Evolutionary conservation across 2,888 invertebrate genomes (phyloP).

Genomic region (Entomobrya multifasciata): DNA sequence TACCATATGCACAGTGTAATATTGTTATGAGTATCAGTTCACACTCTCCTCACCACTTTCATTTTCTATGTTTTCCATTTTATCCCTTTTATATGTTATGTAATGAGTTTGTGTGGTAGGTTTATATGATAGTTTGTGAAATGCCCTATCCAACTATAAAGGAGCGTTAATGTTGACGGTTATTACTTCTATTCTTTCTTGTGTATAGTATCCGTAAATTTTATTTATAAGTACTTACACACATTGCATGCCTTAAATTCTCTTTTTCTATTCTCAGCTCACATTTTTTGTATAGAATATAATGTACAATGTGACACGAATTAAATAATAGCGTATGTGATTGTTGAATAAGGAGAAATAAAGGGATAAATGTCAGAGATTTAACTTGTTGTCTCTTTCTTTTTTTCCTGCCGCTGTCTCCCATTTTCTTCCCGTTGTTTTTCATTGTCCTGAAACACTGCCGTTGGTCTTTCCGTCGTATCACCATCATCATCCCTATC

Average conservation of each 20-base stretch:
- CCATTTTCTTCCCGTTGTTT: neutral
- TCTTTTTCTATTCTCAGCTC: slow-evolving; percentile 16
- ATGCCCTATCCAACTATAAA: neutral
- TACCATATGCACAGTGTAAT: too few species aligned
- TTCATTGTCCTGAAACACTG: neutral
- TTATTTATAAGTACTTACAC: neutral
- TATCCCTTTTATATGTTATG: slow-evolving; percentile 21
- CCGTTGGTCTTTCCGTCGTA: neutral
- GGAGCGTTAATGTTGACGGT: slow-evolving; percentile 8
- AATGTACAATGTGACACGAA: slow-evolving; percentile 64
- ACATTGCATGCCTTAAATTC: too few species aligned
- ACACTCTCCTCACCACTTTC: too few species aligned
- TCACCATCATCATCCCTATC: too few species aligned
- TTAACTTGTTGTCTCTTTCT: slow-evolving; percentile 64
- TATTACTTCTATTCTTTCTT: neutral
- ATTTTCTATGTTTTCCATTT: slow-evolving; percentile 5
- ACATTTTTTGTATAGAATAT: slow-evolving; percentile 6
- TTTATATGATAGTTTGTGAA: slow-evolving; percentile 16
- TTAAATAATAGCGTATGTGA: slow-evolving; percentile 53
- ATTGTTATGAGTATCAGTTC: too few species aligned
- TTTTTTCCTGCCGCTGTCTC: slow-evolving; percentile 26
- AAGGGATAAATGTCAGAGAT: slow-evolving; percentile 64
- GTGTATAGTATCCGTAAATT: neutral
- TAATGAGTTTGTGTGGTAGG: slow-evolving; percentile 25
- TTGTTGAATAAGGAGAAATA: slow-evolving; percentile 61